phyloP scores from a whole-genome alignment of 2,888 invertebrate genomes.

The Meloe dianella region DNA sequence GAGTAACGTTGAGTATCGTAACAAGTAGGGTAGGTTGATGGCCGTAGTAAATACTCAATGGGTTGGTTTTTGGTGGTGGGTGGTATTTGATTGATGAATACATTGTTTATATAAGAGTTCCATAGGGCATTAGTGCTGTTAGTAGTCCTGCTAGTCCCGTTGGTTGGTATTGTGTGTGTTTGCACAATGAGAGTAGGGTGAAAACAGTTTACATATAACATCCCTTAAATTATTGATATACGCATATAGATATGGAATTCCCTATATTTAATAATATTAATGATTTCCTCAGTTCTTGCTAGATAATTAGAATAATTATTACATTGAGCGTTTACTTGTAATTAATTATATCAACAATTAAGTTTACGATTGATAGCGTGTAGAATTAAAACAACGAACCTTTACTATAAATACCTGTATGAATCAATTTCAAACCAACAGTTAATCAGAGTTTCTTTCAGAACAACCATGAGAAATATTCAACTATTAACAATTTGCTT shows the following conservation, averaged over 20 bases:
- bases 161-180: constrained; percentile 53
- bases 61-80: constrained; percentile 35
- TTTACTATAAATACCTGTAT: background rate
- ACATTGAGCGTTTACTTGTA: background rate
- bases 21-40: constrained; percentile 27
- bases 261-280: constrained; percentile 18
- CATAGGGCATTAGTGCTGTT: constrained; percentile 45
- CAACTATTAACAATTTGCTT: background rate
- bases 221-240: constrained; percentile 26
- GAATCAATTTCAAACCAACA: too few species aligned
- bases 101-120: constrained; percentile 55
- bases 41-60: constrained; percentile 30
- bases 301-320: background rate
- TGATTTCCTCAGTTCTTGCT: background rate
- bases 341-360: too few species aligned
- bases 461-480: background rate
- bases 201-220: constrained; percentile 35
- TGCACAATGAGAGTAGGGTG: constrained; percentile 47
- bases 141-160: constrained; percentile 33
- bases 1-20: background rate
- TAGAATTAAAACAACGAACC: too few species aligned
- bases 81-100: constrained; percentile 58
- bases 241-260: constrained; percentile 13
- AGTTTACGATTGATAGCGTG: too few species aligned
- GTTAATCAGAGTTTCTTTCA: background rate